These are phyloP conservation scores for Catocala sponsa DNA, from an alignment of 2,888 invertebrate genomes.

Conservation along the genomic window DNA sequence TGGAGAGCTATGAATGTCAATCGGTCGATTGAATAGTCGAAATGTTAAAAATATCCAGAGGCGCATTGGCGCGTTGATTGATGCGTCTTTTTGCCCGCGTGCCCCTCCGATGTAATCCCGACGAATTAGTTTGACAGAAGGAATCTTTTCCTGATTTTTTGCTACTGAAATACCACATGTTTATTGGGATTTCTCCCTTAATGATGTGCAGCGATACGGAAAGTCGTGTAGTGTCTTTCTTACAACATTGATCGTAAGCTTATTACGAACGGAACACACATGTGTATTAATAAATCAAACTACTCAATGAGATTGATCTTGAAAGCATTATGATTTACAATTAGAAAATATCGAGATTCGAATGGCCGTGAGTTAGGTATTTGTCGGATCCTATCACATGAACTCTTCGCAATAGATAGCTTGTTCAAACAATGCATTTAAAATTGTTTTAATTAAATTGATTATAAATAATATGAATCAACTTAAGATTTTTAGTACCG, in stretches of 20 bases:
- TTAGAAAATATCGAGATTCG: too few relatives aligned
- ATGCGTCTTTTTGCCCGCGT: slow-evolving; percentile 83
- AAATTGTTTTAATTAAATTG: too few relatives aligned
- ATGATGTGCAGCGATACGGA: slow-evolving; percentile 82
- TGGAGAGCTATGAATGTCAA: slow-evolving; percentile 37
- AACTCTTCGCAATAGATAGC: too few relatives aligned
- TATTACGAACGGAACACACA: too few relatives aligned
- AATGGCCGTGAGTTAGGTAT: too few relatives aligned
- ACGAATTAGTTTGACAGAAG: slow-evolving; percentile 83
- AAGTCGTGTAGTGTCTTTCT: slow-evolving; percentile 47
- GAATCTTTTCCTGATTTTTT: slow-evolving; percentile 83
- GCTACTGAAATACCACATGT: slow-evolving; percentile 77
- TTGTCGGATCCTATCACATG: too few relatives aligned
- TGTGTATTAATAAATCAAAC: background rate
- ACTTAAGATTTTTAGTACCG: too few relatives aligned
- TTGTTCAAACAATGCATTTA: too few relatives aligned
- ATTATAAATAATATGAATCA: too few relatives aligned
- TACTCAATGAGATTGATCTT: background rate
- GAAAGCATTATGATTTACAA: background rate
- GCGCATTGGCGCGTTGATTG: slow-evolving; percentile 74
- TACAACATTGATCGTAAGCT: background rate
- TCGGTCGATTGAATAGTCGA: slow-evolving; percentile 42
- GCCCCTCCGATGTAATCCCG: slow-evolving; percentile 72
- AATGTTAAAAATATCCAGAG: slow-evolving; percentile 65
- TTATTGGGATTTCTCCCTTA: slow-evolving; percentile 72